These are phyloP conservation scores for Yponomeuta sedellus DNA, from an alignment of 2,888 invertebrate genomes.

Conservation along the genomic window DNA sequence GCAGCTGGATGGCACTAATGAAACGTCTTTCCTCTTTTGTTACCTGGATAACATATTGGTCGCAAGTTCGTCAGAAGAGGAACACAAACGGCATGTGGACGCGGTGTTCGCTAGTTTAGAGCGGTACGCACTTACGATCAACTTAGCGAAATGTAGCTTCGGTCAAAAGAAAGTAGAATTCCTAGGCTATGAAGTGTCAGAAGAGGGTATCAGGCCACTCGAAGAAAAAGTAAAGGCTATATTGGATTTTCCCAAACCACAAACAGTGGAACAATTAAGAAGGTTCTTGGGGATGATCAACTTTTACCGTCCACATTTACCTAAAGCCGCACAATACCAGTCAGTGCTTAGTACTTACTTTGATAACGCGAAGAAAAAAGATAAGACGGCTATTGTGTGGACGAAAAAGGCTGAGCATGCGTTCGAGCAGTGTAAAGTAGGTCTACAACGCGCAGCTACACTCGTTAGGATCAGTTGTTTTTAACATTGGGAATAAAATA, in stretches of 20 bases:
- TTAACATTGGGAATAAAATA: no score
- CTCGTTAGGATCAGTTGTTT: no score
- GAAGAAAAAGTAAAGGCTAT: conserved; percentile 17
- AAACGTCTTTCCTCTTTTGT: conserved; percentile 13
- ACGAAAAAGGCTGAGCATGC: conserved; percentile 16
- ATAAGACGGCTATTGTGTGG: conserved; percentile 17
- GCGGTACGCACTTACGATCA: conserved; percentile 17
- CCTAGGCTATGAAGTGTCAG: conserved; percentile 9
- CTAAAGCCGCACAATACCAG: conserved; percentile 18
- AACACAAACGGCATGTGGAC: conserved; percentile 20
- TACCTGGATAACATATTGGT: conserved; percentile 35
- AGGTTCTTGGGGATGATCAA: conserved; percentile 20
- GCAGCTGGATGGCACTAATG: not conserved
- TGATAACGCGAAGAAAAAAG: conserved; percentile 16
- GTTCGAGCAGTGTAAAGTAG: conserved; percentile 19
- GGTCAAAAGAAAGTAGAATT: conserved; percentile 8
- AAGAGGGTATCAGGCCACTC: conserved; percentile 1
- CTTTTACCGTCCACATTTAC: conserved; percentile 18
- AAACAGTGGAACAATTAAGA: conserved; percentile 15
- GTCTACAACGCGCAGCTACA: conserved; percentile 14
- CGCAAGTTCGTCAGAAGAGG: conserved; percentile 20
- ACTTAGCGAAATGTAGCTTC: conserved; percentile 9
- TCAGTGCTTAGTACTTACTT: conserved; percentile 15
- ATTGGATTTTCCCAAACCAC: conserved; percentile 13
- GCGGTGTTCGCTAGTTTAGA: conserved; percentile 18